Conservation (phyloP, 2,113 vertebrate species). For the Gymnorhina tibicen region DNA sequence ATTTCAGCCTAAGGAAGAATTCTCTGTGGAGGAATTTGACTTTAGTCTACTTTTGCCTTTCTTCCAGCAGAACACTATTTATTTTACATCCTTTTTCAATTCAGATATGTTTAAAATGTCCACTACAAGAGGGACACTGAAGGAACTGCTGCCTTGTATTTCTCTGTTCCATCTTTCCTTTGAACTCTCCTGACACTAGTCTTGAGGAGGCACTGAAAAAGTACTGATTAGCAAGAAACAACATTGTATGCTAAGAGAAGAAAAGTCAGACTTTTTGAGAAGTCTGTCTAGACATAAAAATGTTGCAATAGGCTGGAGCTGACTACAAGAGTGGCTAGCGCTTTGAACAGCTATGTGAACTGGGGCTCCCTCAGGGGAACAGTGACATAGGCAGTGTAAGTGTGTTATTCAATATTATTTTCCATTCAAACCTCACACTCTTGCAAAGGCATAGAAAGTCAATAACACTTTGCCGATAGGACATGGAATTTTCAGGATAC, state of each 20-base stretch:
- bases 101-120: not conserved
- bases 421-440: not conserved
- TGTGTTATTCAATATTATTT: not conserved
- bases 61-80: not conserved
- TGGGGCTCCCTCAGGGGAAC: not conserved
- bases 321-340: not conserved
- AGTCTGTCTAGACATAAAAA: not conserved
- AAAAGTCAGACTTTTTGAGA: not conserved
- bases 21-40: not conserved
- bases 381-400: not conserved
- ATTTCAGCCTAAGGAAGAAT: not conserved
- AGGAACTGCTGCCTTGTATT: not conserved
- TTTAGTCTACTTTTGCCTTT: not conserved
- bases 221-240: not conserved
- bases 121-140: not conserved
- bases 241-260: not conserved
- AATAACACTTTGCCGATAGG: rapidly evolving
- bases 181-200: not conserved
- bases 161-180: not conserved
- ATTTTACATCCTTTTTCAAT: not conserved
- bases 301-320: not conserved
- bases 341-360: not conserved
- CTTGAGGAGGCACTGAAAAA: not conserved
- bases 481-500: not conserved
- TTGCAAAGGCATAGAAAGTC: not conserved